Conservation (phyloP, 2,888 invertebrate species). For the Synanthedon vespiformis region DNA sequence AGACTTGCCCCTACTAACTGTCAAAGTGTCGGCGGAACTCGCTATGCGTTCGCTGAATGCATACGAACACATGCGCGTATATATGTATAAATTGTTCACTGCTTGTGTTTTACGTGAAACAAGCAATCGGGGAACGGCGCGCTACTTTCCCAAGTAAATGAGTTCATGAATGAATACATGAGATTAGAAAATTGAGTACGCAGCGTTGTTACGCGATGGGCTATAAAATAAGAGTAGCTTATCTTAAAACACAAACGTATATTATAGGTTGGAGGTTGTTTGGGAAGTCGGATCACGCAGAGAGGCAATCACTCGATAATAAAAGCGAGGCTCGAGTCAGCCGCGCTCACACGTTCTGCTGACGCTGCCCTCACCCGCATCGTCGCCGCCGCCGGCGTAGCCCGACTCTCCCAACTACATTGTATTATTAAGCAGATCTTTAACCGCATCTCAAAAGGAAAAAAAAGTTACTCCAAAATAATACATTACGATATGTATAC, state of each 20-base stretch:
- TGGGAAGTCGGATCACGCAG: conserved; percentile 63
- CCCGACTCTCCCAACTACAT: conserved; percentile 13
- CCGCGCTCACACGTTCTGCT: conserved; percentile 17
- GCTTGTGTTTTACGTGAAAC: conserved; percentile 19
- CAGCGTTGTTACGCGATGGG: conserved; percentile 7
- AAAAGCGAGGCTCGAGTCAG: conserved; percentile 42
- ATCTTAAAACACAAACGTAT: conserved; percentile 37
- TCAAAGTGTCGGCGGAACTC: conserved; percentile 58
- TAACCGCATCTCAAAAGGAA: background rate
- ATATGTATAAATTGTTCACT: conserved; percentile 20
- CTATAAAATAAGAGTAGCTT: conserved; percentile 46
- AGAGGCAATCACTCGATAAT: conserved; percentile 64
- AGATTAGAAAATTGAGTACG: no score
- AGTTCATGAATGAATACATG: conserved; percentile 2
- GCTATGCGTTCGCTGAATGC: conserved; percentile 17
- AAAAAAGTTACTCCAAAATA: no score
- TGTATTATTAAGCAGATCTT: background rate
- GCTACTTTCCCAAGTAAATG: conserved; percentile 7
- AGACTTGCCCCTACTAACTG: conserved; percentile 68
- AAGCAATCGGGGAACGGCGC: conserved; percentile 16
- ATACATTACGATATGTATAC: background rate
- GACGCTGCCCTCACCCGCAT: conserved; percentile 32
- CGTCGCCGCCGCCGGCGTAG: conserved; percentile 23
- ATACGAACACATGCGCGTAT: conserved; percentile 1
- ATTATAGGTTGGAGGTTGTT: conserved; percentile 47